Evolutionary conservation across 2,797 vertebrate genomes (phyloP), one percentile per base, ranked within the genome.

Genomic region (Sebastes nivosus): DNA sequence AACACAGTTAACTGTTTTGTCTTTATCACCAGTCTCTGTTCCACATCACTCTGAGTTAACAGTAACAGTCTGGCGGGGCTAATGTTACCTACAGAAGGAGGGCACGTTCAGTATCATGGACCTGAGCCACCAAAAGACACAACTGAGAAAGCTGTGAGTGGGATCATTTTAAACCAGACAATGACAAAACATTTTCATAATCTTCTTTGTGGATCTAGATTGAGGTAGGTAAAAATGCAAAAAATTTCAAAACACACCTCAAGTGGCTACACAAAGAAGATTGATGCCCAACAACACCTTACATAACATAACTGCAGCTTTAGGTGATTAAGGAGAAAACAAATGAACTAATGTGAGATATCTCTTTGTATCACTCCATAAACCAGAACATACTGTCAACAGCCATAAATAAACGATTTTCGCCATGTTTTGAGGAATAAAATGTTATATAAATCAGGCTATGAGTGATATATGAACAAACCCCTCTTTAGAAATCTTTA

Each of bases 121-220:
- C 25, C 72, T 18, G 69, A 83, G 75, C 80, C 76, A 85, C 59
- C 66, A 14, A 25, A 42, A 75, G 66, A 89, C 78, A 79, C 78
- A 52, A 16, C 24, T 34, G 67, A 83, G 65, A 69, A 30, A 63
- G 36, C 66, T 22, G 27, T 29, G 64, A 72, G 73, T 42, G 60
- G 29, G 38, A 52, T 67, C 42, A 3, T 29, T 76, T 76, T 54
- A 34, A 79, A 61, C 25, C 54, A 67, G 29, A 68, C 3, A 32
- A 55, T 2, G 34, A 72, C 52, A 12, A 8, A 36, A 77, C 65
- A 63, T 13, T 50, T 36, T 22, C 63, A 67, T 8, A 24, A 32
- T 59, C 10, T 36, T 65, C 46, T 57, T 27, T 60, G 38, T 54
- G 12, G 18, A 46, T 8, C n/a, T 16, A 24, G 52, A 30, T 63